Evolutionary conservation across 2,797 vertebrate genomes (phyloP), one percentile per base, ranked within the genome.

Genomic region (Merluccius polli): DNA sequence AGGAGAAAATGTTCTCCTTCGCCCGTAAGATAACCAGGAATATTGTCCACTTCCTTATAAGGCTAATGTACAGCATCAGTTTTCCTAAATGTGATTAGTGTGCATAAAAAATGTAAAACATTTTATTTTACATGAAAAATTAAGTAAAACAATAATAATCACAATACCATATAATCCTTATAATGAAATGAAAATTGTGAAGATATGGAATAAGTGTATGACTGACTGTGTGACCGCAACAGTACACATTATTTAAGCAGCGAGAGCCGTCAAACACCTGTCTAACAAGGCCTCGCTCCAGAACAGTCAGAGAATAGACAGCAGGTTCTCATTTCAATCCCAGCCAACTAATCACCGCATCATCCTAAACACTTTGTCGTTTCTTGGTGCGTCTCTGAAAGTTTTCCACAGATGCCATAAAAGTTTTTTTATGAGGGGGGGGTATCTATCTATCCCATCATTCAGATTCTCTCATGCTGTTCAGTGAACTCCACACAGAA

Each of bases 401-500:
- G 73, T 88, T 85, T 73, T 76, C 27, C 32, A 18, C 30, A 31
- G 27, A 33, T 29, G 67, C 16, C 13, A 69, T 24, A 3, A 32
- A 32, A 9, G 15, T 18, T 27, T 65, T 18, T 69, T 69, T 15
- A 59, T 32, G 15, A 6, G 15, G 67, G 30, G 24, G 12, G 59
- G 10, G 27, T 29, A 24, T 65, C 24, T n/a, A n/a, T n/a, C 7
- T 27, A 65, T 27, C 59, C 59, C 24, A 24, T 27, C 2, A 65
- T 65, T 80, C 4, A 4, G 12, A 70, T 73, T 75, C 71, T 41
- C 33, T 38, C 71, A 81, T 70, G 35, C 86, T 88, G 87, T 85
- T 88, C 84, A 89, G 89, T 86, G 52, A 59, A 59, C 52, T 65
- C 59, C 59, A 65, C 24, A 65, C 59, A 65, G 59, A 85, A 85